Conservation (phyloP, 37 sponge, comb jelly and placozoan genomes). For the Chondrosia reniformis region DNA sequence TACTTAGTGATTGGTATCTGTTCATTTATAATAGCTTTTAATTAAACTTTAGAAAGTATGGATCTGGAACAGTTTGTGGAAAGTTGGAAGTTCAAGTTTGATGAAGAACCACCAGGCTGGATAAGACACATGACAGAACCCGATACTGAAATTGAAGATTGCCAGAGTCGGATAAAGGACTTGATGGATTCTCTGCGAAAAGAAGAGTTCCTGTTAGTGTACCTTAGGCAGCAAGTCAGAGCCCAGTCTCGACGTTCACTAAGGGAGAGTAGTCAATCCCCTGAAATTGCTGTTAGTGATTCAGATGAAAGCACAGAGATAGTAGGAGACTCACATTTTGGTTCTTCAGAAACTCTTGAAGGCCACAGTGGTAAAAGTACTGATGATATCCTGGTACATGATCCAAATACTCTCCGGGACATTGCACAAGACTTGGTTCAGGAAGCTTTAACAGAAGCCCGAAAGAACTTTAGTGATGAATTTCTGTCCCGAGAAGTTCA, state of each 20-base stretch:
- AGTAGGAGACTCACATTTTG: not conserved
- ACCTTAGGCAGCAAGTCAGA: conserved; percentile 7
- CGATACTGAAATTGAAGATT: conserved; percentile 6
- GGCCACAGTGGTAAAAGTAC: not conserved
- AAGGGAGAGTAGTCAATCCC: not conserved
- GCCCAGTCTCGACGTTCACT: not conserved
- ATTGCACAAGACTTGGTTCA: not conserved
- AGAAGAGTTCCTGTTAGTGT: not conserved
- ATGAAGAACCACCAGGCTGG: conserved; percentile 4
- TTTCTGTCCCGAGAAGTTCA: not conserved
- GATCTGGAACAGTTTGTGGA: conserved; percentile 16
- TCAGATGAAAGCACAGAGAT: not conserved
- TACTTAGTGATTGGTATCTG: no score
- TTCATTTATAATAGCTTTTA: no score
- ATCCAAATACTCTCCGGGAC: no score
- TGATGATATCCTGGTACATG: no score
- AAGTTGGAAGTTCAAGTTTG: conserved; percentile 10
- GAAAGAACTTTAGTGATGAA: not conserved
- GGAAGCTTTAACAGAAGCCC: not conserved
- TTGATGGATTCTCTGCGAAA: not conserved
- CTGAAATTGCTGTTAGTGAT: not conserved
- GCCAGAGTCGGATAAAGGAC: not conserved
- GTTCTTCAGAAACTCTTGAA: not conserved
- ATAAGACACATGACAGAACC: not conserved
- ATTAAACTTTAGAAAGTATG: no score